Base-by-base conservation (phyloP, 2,888 invertebrate genomes). In the Synanthedon myopaeformis region DNA sequence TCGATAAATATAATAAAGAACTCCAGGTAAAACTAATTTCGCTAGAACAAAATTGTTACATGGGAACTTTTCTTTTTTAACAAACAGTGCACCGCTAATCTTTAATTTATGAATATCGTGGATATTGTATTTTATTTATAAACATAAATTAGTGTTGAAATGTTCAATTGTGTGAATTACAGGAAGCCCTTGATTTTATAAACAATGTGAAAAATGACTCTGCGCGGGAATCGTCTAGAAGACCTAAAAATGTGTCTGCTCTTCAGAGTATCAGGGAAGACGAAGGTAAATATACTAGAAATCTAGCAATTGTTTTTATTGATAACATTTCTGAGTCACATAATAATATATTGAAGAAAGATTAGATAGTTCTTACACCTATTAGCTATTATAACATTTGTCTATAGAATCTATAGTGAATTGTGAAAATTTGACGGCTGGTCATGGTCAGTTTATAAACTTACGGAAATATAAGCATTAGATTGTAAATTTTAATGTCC, bases 181-280 rank as follows among this genome's bases (percentile, higher is more conserved):
- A 87, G 86, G 78, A 63, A 17, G 70, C 67, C 19, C 67, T 76
- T 49, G 70, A 76, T 53, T 60, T 61, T 64, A 64, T 86, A 55
- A 78, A 78, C 61, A 77, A 79, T 59, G 80, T 81, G 58, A 81
- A 77, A 56, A 81, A 79, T 52, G 82, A 83, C 51, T 74, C 67
- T 62, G 76, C 76, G 56, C 81, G 79, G 54, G 77, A 72, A 53
- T 52, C 59, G 3, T 64, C 64, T n/a, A 81, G 75, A 58, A 77
- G 79, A 49, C 82, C 77, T 67, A 74, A 65, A 57, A 63, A 54
- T 52, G 58, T 67, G 64, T 74, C 74, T 51, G 72, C 69, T 19
- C 79, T 86, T 55, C 78, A 84, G 60, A 81, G 82, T 60, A 86
- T 87, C 54, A 64, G 76, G 53, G 86, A 86, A 60, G 81, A 81